Evolutionary conservation across 2,888 invertebrate genomes (phyloP).

Genomic region (Dione vanillae): DNA sequence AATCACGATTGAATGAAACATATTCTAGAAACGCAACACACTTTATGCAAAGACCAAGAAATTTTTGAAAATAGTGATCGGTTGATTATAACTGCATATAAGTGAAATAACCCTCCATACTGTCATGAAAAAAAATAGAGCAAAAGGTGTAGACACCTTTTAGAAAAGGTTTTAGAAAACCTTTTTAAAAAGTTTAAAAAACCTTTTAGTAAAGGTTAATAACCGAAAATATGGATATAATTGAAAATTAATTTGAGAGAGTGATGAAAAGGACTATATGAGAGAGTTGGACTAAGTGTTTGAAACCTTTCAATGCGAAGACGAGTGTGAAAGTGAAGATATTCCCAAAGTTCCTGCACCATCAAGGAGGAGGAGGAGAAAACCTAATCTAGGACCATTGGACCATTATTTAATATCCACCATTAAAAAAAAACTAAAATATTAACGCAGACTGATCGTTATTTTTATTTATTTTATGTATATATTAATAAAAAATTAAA

Average conservation of each 20-base stretch:
- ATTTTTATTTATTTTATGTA: too few species aligned
- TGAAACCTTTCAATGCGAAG: conserved; percentile 4
- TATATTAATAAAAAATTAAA: too few species aligned
- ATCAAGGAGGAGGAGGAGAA: neutral
- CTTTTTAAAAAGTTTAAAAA: too few species aligned
- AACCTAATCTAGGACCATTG: neutral
- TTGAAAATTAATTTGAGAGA: neutral
- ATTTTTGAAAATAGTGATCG: conserved; percentile 4
- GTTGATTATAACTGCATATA: conserved; percentile 1
- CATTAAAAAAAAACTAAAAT: too few species aligned
- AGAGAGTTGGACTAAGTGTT: neutral
- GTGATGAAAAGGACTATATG: neutral
- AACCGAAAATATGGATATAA: neutral
- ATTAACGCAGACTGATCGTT: too few species aligned
- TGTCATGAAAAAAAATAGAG: neutral
- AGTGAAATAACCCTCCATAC: neutral
- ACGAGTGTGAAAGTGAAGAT: neutral
- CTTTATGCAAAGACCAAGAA: too few species aligned
- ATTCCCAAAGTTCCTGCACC: neutral
- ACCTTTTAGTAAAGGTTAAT: too few species aligned
- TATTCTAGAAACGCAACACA: too few species aligned
- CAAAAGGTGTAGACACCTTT: neutral
- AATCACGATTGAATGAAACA: too few species aligned
- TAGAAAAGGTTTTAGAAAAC: too few species aligned
- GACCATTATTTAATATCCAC: too few species aligned